These are phyloP conservation scores for Aphis craccivora DNA, from an alignment of 1,140 invertebrate species.

Conservation along the genomic window DNA sequence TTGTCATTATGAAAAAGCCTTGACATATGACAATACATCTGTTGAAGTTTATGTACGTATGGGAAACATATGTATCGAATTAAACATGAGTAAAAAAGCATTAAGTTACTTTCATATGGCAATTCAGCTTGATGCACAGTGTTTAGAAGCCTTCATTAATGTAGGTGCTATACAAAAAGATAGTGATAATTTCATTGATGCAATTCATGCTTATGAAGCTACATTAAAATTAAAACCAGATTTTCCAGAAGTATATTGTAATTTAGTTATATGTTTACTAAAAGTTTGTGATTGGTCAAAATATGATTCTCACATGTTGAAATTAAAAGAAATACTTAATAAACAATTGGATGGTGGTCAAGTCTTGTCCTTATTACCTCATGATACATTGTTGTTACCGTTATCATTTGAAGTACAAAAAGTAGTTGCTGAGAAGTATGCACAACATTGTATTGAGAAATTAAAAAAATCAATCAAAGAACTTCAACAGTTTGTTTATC, in stretches of 20 bases:
- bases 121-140: conserved; percentile 97
- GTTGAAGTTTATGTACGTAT: conserved; percentile 98
- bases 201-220: conserved; percentile 93
- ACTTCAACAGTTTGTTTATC: conserved; percentile 78
- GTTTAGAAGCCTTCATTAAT: conserved; percentile 98
- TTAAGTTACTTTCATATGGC: conserved; percentile 96
- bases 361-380: conserved; percentile 96
- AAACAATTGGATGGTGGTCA: conserved; percentile 95
- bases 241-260: conserved; percentile 99
- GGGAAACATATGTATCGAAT: conserved; percentile 98
- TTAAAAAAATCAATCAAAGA: conserved; percentile 78
- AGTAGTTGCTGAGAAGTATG: conserved; percentile 94
- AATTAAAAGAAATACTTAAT: conserved; percentile 91
- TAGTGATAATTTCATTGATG: conserved; percentile 97
- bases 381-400: conserved; percentile 99
- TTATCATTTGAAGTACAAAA: conserved; percentile 91
- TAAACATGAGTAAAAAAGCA: conserved; percentile 96
- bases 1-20: conserved; percentile 99
- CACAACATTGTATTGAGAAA: conserved; percentile 96
- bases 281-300: conserved; percentile 99
- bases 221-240: conserved; percentile 98
- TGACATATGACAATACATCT: conserved; percentile 97
- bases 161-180: conserved; percentile 99
- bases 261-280: conserved; percentile 97
- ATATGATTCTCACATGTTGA: conserved; percentile 95